Base-by-base conservation (phyloP, 2,888 invertebrate genomes). In the Campopleginae sp. region DNA sequence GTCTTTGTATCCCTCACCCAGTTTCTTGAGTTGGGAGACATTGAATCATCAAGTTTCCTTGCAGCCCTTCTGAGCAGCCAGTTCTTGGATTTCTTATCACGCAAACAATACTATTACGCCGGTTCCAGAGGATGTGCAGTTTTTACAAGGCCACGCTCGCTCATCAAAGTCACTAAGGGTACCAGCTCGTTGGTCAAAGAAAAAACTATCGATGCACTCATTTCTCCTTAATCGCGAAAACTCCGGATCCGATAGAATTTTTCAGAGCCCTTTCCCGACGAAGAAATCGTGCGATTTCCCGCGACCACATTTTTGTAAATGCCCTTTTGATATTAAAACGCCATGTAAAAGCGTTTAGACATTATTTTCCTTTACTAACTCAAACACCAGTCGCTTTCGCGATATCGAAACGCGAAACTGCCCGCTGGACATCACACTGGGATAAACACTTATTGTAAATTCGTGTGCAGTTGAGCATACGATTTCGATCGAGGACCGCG, bases 21-120 rank as follows among this genome's bases (percentile, higher is more conserved):
- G 7, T 78, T 31, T 17, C 19, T 66, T 65, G 33, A 17, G 27
- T 17, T 27, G 44, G 19, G 61, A 74, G 42, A 48, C 46, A 42
- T 63, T 17, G 23, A 76, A 51, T 27, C 42, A 66, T 54, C 54
- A 77, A 66, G 19, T 46, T 66, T 51, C 8, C 46, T 38, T 51
- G 46, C 77, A 66, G 27, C 66, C 31, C 17, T 31, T 54, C n/a
- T 31, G 42, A n/a, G 23, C 10, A 51, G 17, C 23, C 7, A 17
- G 23, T 17, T 12, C 31, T n/a, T 27, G 51, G 38, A 51, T 44
- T 38, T n/a, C 27, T 66, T 51, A 66, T 68, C n/a, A 38, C 10
- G 42, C 14, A 6, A 48, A 48, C 46, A 65, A 42, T 80, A 38
- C 38, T 72, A 80, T 80, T 51, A 72, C 61, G 33, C 19, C 17